phyloP scores from a whole-genome alignment of 2,797 vertebrate genomes.

The Sebastes itinus region DNA sequence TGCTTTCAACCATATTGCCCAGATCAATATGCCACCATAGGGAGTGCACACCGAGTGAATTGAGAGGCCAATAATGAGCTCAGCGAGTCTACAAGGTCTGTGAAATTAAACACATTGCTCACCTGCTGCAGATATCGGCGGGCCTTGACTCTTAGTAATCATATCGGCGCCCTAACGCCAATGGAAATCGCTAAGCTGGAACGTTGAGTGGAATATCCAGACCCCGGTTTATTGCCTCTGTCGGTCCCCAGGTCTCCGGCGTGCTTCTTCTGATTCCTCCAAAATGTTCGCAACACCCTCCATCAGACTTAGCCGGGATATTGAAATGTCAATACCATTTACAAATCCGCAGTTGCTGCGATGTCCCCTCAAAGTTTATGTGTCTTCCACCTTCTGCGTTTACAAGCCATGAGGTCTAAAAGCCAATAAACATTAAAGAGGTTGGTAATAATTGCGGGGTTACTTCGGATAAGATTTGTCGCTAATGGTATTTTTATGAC shows the following conservation, averaged over 20 bases:
- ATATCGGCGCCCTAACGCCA: constrained; percentile 43
- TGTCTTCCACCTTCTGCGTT: neutral
- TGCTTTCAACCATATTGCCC: constrained; percentile 59
- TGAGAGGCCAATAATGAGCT: constrained; percentile 75
- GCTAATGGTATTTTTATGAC: constrained; percentile 21
- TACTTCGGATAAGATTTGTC: neutral
- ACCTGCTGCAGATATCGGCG: constrained; percentile 62
- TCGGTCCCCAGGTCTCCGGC: constrained; percentile 14
- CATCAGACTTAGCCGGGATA: constrained; percentile 6
- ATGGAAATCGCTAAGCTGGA: constrained; percentile 52
- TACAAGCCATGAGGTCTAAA: neutral
- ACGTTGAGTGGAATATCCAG: constrained; percentile 31
- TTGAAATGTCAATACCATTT: constrained; percentile 49
- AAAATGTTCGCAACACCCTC: constrained; percentile 30
- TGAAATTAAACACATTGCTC: constrained; percentile 81
- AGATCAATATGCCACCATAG: constrained; percentile 74
- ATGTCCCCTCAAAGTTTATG: constrained; percentile 9
- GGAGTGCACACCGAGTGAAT: constrained; percentile 65
- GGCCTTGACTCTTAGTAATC: constrained; percentile 61
- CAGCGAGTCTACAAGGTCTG: constrained; percentile 57
- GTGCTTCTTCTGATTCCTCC: constrained; percentile 29
- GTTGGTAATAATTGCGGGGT: constrained; percentile 6
- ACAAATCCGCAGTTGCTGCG: neutral
- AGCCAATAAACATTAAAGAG: constrained; percentile 21
- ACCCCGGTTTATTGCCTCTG: constrained; percentile 37